Base-by-base conservation (phyloP, 2,797 vertebrate genomes). In the Poecilia wingei region DNA sequence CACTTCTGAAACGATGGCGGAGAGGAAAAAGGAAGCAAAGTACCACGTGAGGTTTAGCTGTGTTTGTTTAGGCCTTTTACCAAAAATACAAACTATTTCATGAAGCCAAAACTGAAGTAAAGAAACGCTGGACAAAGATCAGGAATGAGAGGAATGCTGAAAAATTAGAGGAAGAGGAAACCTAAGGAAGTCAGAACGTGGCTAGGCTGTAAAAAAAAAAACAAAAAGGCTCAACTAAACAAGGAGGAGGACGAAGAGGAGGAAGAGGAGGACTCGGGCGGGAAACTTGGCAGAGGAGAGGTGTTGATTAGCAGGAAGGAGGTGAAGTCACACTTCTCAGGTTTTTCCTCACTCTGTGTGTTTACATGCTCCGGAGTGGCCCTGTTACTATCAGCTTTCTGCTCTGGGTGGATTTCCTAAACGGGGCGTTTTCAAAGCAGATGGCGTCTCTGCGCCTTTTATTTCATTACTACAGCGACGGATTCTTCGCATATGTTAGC, bases 61-160 rank as follows among this genome's bases (percentile, higher is more conserved):
- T 76, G 80, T 83, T 83, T 85, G 78, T 86, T 86, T 83, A 79
- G 84, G 88, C 72, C 43, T 79, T 46, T 36, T 1, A 75, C 74
- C 87, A 80, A 47, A 6, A n/a, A n/a, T 13, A 74, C 61, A 36
- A 59, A 78, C 36, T 73, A 74, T 72, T 64, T 25, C 6, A 18
- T 1, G 79, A 77, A 82, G 75, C 77, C 78, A 79, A 77, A 81
- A 84, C 61, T 69, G 59, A 87, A 90, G 49, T 28, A 33, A 45
- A 41, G 86, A 83, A 77, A 85, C 33, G 46, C 45, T 4, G 36
- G 43, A 18, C 18, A 2, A 3, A 20, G 59, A 81, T 84, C 78
- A 87, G 77, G 90, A 92, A 92, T 80, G 89, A 84, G 39, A 77
- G 91, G 87, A 93, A 93, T 89, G 87, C 77, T 53, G 16, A 70